Percentiles rank a stretch among this genome's conserved stretches.
Conservation (phyloP, 2,113 vertebrate genomes). For the Notarius quadriscutis region DNA sequence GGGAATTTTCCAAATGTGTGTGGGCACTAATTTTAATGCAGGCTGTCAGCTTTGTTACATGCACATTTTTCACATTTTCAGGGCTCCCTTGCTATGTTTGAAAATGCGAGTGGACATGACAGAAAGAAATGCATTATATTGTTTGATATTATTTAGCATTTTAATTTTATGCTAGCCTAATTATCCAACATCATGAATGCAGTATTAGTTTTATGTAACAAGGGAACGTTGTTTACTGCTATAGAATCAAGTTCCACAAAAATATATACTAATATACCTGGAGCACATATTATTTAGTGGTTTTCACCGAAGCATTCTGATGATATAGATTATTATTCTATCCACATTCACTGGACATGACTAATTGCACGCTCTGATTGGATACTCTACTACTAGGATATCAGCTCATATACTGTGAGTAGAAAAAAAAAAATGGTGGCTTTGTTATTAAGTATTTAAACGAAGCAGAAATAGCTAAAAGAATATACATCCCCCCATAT, state of each 20-base stretch:
- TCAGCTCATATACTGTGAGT: too few relatives aligned
- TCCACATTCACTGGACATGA: too few relatives aligned
- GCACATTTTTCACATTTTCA: slow-evolving; percentile 29
- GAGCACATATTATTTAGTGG: background rate
- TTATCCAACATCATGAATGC: background rate
- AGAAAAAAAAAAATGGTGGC: too few relatives aligned
- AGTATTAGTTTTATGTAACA: background rate
- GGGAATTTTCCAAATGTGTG: slow-evolving; percentile 45
- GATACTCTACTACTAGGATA: too few relatives aligned
- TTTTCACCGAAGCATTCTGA: background rate
- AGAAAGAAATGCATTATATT: slow-evolving; percentile 25
- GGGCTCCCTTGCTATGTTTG: slow-evolving; percentile 3
- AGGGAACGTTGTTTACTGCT: background rate
- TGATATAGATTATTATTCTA: too few relatives aligned
- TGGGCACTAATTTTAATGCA: slow-evolving; percentile 48
- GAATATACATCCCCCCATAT: too few relatives aligned
- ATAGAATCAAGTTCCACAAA: background rate
- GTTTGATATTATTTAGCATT: slow-evolving; percentile 28
- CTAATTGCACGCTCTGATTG: too few relatives aligned
- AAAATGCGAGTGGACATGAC: slow-evolving; percentile 40
- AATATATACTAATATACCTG: background rate
- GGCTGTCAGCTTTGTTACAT: slow-evolving; percentile 45
- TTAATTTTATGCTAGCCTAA: background rate
- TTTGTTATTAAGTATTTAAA: too few relatives aligned
- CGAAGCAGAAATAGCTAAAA: too few relatives aligned